phyloP scores from a whole-genome alignment of 2,888 invertebrate species.

The Heliconius erato region DNA sequence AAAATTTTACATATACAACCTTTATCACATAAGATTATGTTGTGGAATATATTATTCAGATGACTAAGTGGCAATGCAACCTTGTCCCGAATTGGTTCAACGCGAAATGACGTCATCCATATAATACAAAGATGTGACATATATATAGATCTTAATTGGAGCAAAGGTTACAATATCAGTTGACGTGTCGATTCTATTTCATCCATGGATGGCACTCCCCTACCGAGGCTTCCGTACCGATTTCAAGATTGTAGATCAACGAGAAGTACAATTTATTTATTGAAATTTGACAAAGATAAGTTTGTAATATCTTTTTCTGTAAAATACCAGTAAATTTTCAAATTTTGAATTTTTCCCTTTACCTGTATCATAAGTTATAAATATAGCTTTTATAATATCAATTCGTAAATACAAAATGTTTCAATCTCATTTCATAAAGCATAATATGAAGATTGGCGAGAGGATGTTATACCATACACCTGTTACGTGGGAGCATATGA shows the following conservation, averaged over 20 bases:
- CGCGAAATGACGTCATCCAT: slow-evolving; percentile 46
- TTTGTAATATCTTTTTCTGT: too few relatives aligned
- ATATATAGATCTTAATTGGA: slow-evolving; percentile 30
- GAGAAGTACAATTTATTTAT: too few relatives aligned
- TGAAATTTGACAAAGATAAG: too few relatives aligned
- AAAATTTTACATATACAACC: background rate
- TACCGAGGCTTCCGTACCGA: too few relatives aligned
- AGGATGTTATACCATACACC: slow-evolving; percentile 46
- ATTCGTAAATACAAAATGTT: too few relatives aligned
- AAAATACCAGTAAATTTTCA: too few relatives aligned
- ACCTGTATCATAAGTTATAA: too few relatives aligned
- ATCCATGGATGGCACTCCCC: too few relatives aligned
- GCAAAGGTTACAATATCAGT: slow-evolving; percentile 24
- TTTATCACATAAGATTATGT: slow-evolving; percentile 10
- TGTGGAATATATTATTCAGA: slow-evolving; percentile 31
- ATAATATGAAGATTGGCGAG: slow-evolving; percentile 45
- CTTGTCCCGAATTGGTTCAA: slow-evolving; percentile 49
- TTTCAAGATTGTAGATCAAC: too few relatives aligned
- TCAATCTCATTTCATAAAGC: background rate
- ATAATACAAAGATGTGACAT: slow-evolving; percentile 28
- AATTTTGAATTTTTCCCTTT: too few relatives aligned
- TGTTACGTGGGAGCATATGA: slow-evolving; percentile 51
- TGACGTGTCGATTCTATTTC: background rate
- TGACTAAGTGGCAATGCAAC: slow-evolving; percentile 46
- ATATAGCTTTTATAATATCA: too few relatives aligned